Conservation (phyloP, 2,113 vertebrate genomes). For the Dasyornis broadbenti region DNA sequence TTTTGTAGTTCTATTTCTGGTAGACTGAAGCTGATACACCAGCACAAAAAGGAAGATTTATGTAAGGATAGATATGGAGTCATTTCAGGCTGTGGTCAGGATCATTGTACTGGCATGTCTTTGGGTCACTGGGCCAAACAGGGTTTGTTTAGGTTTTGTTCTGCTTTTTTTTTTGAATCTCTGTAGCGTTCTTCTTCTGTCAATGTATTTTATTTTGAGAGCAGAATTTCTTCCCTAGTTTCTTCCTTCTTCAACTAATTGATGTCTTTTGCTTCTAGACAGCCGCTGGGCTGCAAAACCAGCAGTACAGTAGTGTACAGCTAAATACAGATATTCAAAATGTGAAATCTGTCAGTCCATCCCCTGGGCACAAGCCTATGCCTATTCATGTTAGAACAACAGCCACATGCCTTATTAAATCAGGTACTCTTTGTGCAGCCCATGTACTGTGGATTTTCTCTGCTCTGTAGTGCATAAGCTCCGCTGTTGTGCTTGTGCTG, state of each 20-base stretch:
- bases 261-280: background rate
- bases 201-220: background rate
- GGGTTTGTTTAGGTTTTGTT: background rate
- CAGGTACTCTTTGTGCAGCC: background rate
- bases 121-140: background rate
- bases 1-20: conserved; percentile 50
- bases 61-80: background rate
- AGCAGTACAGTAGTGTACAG: background rate
- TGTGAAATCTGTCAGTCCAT: background rate
- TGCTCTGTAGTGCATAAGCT: background rate
- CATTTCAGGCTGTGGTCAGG: background rate
- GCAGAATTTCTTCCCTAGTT: background rate
- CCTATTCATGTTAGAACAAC: background rate
- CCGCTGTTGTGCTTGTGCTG: background rate
- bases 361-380: background rate
- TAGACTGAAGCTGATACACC: conserved; percentile 1
- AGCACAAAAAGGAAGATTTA: background rate
- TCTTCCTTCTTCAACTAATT: background rate
- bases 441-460: background rate
- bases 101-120: background rate
- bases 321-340: background rate
- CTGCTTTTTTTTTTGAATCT: background rate
- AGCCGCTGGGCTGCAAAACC: background rate
- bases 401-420: background rate
- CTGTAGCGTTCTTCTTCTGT: background rate